phyloP scores from a whole-genome alignment of 1,140 invertebrate genomes.

The Asobara japonica region DNA sequence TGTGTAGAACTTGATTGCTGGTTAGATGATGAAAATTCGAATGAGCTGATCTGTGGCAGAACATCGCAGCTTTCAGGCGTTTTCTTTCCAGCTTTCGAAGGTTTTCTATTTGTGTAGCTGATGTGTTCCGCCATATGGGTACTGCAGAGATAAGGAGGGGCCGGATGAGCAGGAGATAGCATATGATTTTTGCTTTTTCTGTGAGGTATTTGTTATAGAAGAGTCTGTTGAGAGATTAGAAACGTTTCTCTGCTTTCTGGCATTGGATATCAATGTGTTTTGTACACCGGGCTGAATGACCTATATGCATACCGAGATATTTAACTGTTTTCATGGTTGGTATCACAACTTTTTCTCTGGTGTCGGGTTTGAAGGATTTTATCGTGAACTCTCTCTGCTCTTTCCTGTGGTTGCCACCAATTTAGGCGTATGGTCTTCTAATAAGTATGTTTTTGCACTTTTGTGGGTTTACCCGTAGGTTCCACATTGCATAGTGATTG shows the following conservation, averaged over 20 bases:
- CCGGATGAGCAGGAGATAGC: conserved; percentile 33
- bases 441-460: conserved; percentile 37
- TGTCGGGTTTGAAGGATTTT: not conserved
- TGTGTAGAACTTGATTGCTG: conserved; percentile 17
- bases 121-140: conserved; percentile 24
- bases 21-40: not conserved
- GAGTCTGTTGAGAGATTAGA: not conserved
- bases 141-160: conserved; percentile 33
- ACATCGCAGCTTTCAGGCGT: not conserved
- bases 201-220: conserved; percentile 31
- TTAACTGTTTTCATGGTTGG: conserved; percentile 18
- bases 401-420: not conserved
- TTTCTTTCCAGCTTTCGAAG: conserved; percentile 14
- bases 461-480: conserved; percentile 13
- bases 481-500: conserved; percentile 22
- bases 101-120: not conserved
- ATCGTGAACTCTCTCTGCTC: not conserved
- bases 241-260: not conserved
- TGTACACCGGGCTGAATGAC: not conserved
- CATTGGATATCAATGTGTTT: not conserved
- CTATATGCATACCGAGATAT: conserved; percentile 22
- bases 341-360: not conserved
- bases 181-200: conserved; percentile 31
- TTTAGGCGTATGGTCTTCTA: not conserved
- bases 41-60: conserved; percentile 1